Evolutionary conservation across 2,113 vertebrate genomes (phyloP), one percentile per base, ranked within the genome.

Genomic region (Tangachromis dhanisi): DNA sequence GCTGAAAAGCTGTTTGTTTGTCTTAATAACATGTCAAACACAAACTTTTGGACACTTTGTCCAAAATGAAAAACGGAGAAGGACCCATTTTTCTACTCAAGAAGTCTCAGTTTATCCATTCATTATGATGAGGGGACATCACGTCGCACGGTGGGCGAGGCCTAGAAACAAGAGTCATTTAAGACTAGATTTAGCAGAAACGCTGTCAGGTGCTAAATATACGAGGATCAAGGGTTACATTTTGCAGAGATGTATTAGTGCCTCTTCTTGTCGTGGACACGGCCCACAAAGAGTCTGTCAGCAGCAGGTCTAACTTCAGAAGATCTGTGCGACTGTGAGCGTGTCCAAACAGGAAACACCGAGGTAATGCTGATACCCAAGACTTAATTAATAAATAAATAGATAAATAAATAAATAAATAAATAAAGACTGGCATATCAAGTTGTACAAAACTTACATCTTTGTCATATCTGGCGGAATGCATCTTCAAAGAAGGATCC

Each of bases 361-460:
- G 13, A 17, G 45, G 19, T 9, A 13, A 10, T 3, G 8, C 24
- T 2, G 8, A 54, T 21, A 40, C 17, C 38, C 47, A n/a, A 19
- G 17, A 86, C 16, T 81, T 42, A 26, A 80, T 57, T 40, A 14
- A 55, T 24, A 54, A 9, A 51, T 10, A 59, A 12, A 31, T 4
- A 29, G 35, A 31, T 3, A 29, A 51, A 10, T 11, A 66, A 12
- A 33, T 6, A 31, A 53, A 53, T 11, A 55, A 53, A 53, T 11
- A 57, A 73, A 14, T 14, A 68, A 68, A 40, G 3, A 4, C 11
- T 83, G 14, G 12, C 21, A 51, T 31, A 54, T 76, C 10, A 55
- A 38, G 31, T 4, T 17, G 16, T 11, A 78, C 4, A 10, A 68
- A 86, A 94, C 95, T 95, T 90, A 96, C 95, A 49, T 89, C 73